Conservation (phyloP, 2,888 invertebrate species). For the Margaritifera margaritifera region DNA sequence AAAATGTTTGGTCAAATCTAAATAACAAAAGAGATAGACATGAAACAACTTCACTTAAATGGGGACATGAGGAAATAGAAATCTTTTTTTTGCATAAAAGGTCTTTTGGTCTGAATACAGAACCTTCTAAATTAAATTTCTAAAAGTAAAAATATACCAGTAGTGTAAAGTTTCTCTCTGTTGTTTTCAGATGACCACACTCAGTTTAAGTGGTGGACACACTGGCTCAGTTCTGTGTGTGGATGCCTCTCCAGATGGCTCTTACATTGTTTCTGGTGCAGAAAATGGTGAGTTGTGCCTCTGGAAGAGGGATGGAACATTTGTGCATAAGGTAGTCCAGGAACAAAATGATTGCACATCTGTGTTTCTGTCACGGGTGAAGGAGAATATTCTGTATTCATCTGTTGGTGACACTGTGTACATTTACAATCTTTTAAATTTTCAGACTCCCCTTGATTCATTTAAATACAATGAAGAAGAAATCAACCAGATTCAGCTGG, state of each 20-base stretch:
- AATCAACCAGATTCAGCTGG: slow-evolving; percentile 65
- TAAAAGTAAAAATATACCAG: too few species aligned
- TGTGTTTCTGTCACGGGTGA: slow-evolving; percentile 53
- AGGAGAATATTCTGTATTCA: slow-evolving; percentile 58
- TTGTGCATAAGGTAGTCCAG: slow-evolving; percentile 40
- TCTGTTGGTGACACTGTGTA: slow-evolving; percentile 57
- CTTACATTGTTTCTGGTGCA: slow-evolving; percentile 53
- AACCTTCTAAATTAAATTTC: too few species aligned
- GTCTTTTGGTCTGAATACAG: too few species aligned
- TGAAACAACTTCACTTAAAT: too few species aligned
- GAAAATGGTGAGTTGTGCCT: slow-evolving; percentile 61
- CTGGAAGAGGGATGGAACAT: slow-evolving; percentile 47
- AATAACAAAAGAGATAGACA: too few species aligned
- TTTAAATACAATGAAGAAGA: slow-evolving; percentile 66
- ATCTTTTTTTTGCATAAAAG: too few species aligned
- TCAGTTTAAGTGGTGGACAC: slow-evolving; percentile 46
- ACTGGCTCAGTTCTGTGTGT: slow-evolving; percentile 57
- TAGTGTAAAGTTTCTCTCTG: too few species aligned
- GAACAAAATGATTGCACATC: slow-evolving; percentile 62
- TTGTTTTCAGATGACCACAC: too few species aligned
- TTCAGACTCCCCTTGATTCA: slow-evolving; percentile 44
- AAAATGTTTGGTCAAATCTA: too few species aligned
- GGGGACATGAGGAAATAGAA: too few species aligned
- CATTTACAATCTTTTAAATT: slow-evolving; percentile 51
- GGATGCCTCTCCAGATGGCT: slow-evolving; percentile 43